Evolutionary conservation across 2,113 vertebrate genomes (phyloP).

Genomic region (Odontophorus gujanensis): DNA sequence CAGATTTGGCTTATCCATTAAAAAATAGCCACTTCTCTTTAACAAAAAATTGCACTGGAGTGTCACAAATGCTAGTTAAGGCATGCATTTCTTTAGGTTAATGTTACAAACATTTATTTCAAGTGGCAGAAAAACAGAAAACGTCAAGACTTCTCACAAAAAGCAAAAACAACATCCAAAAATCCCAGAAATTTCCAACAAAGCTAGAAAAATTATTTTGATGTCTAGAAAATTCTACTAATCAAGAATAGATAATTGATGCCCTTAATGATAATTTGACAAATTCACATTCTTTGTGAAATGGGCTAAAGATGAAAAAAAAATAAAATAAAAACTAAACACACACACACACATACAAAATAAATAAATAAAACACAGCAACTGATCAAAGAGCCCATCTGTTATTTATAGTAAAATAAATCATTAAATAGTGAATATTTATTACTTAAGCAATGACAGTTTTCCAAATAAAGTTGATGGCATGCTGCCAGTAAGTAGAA

Average conservation of each 20-base stretch:
- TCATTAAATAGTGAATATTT: slow-evolving; percentile 41
- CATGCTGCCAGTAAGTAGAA: slow-evolving; percentile 38
- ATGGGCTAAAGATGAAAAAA: background rate
- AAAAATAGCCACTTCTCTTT: background rate
- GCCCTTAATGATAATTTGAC: background rate
- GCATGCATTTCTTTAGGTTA: background rate
- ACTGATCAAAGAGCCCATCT: slow-evolving; percentile 8
- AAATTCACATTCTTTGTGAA: background rate
- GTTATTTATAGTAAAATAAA: slow-evolving; percentile 65
- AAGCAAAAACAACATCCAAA: background rate
- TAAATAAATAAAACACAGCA: no score
- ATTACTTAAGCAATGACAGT: slow-evolving; percentile 54
- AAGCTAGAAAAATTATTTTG: background rate
- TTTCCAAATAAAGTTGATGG: slow-evolving; percentile 48
- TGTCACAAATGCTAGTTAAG: background rate
- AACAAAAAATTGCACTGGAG: background rate
- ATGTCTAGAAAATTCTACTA: slow-evolving; percentile 47
- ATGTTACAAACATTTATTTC: background rate
- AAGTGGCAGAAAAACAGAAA: background rate
- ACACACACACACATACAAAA: background rate
- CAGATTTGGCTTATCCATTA: background rate
- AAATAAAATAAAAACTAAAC: background rate
- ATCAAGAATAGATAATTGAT: background rate
- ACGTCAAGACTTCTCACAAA: slow-evolving; percentile 2
- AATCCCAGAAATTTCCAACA: slow-evolving; percentile 11